phyloP scores from a whole-genome alignment of 1,140 invertebrate species.

The Drosophila leontia region DNA sequence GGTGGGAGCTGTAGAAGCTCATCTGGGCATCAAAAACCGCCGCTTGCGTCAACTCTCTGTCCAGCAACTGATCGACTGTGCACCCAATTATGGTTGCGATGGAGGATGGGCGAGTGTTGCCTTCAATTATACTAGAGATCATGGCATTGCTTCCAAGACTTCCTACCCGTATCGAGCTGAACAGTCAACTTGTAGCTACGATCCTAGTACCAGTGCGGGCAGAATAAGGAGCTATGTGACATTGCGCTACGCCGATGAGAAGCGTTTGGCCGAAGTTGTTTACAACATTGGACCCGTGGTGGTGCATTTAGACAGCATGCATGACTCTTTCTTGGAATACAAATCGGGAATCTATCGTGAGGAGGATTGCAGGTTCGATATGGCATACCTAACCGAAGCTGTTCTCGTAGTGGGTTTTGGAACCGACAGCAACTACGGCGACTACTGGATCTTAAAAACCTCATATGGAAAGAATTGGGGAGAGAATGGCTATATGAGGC shows the following conservation, averaged over 20 bases:
- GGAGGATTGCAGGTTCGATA: constrained; percentile 88
- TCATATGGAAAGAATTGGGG: constrained; percentile 86
- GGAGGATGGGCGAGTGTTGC: constrained; percentile 91
- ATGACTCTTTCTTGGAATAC: background rate
- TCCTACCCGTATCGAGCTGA: constrained; percentile 90
- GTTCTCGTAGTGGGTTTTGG: constrained; percentile 91
- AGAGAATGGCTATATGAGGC: constrained; percentile 87
- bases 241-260: constrained; percentile 87
- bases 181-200: constrained; percentile 70
- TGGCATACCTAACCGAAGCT: constrained; percentile 64
- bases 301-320: background rate
- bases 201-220: constrained; percentile 5
- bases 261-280: constrained; percentile 88
- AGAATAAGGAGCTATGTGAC: constrained; percentile 85
- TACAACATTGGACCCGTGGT: constrained; percentile 86
- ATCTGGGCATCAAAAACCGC: constrained; percentile 87
- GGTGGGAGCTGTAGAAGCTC: constrained; percentile 92
- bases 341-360: background rate
- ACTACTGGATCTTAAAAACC: constrained; percentile 90
- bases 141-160: constrained; percentile 89
- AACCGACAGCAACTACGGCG: constrained; percentile 56
- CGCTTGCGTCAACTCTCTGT: constrained; percentile 92
- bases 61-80: constrained; percentile 96
- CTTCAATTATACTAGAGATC: constrained; percentile 92
- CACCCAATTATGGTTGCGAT: constrained; percentile 92